A percentile compares a stretch with the other conserved stretches of the same genome.
phyloP scores from a whole-genome alignment of 2,797 vertebrate genomes.

The Lophius americanus region DNA sequence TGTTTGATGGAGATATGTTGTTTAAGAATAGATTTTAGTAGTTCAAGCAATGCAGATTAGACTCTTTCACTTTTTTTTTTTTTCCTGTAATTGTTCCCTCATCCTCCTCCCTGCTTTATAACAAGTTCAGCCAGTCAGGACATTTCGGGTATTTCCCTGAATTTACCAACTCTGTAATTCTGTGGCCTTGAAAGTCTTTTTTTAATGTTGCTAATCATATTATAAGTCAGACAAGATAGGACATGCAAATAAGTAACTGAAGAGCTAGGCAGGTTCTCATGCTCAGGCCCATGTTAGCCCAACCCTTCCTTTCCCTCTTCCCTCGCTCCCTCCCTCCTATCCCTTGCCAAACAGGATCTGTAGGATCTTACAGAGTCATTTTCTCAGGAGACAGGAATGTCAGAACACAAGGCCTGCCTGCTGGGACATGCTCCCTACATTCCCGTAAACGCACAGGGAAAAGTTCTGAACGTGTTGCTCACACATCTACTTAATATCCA shows the following conservation, averaged over 20 bases:
- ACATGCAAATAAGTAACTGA: slow-evolving; percentile 82
- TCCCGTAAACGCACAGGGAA: slow-evolving; percentile 68
- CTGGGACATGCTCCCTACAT: slow-evolving; percentile 73
- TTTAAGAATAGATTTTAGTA: neutral
- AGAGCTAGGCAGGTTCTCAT: slow-evolving; percentile 74
- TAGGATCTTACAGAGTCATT: slow-evolving; percentile 81
- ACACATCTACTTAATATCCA: slow-evolving; percentile 46
- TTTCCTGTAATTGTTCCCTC: too few species aligned
- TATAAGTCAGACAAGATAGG: slow-evolving; percentile 73
- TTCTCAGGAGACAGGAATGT: slow-evolving; percentile 86
- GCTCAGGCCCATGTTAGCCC: slow-evolving; percentile 69
- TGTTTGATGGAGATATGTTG: slow-evolving; percentile 9
- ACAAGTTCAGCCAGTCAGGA: slow-evolving; percentile 11
- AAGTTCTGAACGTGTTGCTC: slow-evolving; percentile 51
- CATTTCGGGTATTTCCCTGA: slow-evolving; percentile 6
- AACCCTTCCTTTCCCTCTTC: slow-evolving; percentile 71
- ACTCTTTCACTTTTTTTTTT: slow-evolving; percentile 5
- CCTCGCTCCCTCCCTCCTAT: slow-evolving; percentile 77
- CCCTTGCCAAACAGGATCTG: slow-evolving; percentile 86
- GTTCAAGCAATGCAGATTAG: neutral
- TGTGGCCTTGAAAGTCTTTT: slow-evolving; percentile 27
- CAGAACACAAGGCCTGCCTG: slow-evolving; percentile 74
- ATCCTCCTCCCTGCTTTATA: too few species aligned
- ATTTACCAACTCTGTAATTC: slow-evolving; percentile 25
- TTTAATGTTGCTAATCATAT: slow-evolving; percentile 43